A percentile compares a stretch with the other conserved stretches of the same genome.
Evolutionary conservation across 2,797 vertebrate genomes (phyloP).

Genomic region (Danio choprae): DNA sequence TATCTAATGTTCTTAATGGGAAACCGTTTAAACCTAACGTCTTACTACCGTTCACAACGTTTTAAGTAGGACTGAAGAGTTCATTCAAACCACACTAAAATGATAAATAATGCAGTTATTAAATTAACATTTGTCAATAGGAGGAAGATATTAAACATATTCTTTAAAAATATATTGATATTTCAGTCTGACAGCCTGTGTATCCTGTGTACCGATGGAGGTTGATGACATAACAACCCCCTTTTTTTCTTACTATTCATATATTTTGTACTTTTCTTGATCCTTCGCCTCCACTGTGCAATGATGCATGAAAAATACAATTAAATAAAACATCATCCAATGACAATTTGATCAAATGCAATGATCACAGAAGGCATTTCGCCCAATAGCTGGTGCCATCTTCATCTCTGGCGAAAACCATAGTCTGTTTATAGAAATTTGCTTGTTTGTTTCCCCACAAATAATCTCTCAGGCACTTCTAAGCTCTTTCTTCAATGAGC

Average conservation of each 20-base stretch:
- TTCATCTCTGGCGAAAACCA: conserved; percentile 36
- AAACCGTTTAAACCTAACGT: background rate
- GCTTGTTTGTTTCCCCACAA: conserved; percentile 34
- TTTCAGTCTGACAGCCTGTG: conserved; percentile 42
- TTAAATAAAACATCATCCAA: conserved; percentile 50
- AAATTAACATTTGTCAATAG: conserved; percentile 14
- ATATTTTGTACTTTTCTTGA: conserved; percentile 55
- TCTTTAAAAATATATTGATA: conserved; percentile 21
- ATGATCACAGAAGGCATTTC: conserved; percentile 63
- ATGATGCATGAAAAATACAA: conserved; percentile 64
- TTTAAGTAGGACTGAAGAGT: background rate
- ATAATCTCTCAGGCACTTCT: conserved; percentile 75
- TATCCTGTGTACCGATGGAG: background rate
- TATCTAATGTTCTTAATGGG: no score
- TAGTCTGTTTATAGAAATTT: background rate
- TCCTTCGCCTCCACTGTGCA: conserved; percentile 72
- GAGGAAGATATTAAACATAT: conserved; percentile 4
- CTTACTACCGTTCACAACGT: background rate
- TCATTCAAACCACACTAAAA: conserved; percentile 12
- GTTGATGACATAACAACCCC: conserved; percentile 42
- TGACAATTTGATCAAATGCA: conserved; percentile 56
- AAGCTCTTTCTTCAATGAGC: conserved; percentile 48
- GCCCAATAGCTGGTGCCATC: conserved; percentile 54
- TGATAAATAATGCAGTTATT: conserved; percentile 29
- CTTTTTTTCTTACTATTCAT: conserved; percentile 20